These are phyloP conservation scores for Nycticryphes semicollaris DNA, from an alignment of 2,113 vertebrate species.

Conservation along the genomic window DNA sequence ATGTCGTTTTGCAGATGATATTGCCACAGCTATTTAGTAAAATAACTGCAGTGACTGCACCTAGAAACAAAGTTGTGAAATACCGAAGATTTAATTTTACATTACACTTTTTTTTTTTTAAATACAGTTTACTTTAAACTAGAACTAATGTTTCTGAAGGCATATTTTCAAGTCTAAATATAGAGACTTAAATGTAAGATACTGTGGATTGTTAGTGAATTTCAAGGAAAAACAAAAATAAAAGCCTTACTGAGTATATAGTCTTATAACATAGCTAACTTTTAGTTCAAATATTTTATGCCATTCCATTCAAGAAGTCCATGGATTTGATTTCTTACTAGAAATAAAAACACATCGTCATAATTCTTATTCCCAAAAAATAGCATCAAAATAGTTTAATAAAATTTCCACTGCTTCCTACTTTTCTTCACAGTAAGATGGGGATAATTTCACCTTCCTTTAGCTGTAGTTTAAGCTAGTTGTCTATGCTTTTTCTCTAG, in stretches of 20 bases:
- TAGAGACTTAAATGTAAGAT: background rate
- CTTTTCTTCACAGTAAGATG: background rate
- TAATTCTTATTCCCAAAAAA: background rate
- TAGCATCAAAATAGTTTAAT: background rate
- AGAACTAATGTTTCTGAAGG: background rate
- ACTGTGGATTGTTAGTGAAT: background rate
- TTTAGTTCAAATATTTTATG: background rate
- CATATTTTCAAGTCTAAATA: background rate
- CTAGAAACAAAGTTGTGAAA: background rate
- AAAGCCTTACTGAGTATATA: background rate
- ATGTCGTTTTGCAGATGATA: background rate
- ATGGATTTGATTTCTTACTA: background rate
- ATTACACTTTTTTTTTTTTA: fast-evolving
- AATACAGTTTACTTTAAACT: background rate
- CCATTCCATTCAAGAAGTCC: background rate
- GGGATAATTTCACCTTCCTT: background rate
- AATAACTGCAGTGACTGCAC: background rate
- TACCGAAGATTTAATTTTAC: background rate
- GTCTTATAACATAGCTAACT: background rate
- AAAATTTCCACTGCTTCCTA: background rate
- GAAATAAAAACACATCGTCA: background rate
- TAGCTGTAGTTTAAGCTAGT: background rate
- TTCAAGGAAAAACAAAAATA: background rate
- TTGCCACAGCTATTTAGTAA: background rate
- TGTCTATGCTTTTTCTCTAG: background rate